These are phyloP conservation scores for Ichneumoninae sp. DNA, from an alignment of 2,888 invertebrate species.

Conservation along the genomic window DNA sequence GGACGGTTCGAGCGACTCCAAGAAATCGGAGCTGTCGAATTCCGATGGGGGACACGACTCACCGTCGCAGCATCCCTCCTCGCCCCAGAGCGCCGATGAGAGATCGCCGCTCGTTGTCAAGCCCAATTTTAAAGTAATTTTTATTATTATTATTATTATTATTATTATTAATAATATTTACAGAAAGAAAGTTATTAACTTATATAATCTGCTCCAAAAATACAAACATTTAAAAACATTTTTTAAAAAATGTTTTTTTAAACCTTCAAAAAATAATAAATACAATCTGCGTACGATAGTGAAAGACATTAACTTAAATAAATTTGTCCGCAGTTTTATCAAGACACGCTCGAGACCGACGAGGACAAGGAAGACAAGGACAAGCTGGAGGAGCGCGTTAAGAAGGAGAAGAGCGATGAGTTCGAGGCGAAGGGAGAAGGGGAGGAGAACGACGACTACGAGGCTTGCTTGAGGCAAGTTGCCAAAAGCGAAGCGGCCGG, in stretches of 20 bases:
- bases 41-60: constrained; percentile 74
- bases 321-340: constrained; percentile 89
- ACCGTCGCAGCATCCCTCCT: constrained; percentile 85
- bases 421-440: constrained; percentile 76
- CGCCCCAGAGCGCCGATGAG: constrained; percentile 79
- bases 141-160: constrained; percentile 33
- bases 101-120: constrained; percentile 83
- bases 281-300: background rate
- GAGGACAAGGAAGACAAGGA: constrained; percentile 86
- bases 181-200: too few relatives aligned
- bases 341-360: constrained; percentile 93
- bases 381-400: constrained; percentile 69
- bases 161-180: too few relatives aligned
- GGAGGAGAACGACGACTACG: constrained; percentile 80
- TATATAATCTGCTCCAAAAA: too few relatives aligned
- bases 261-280: background rate
- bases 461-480: constrained; percentile 67
- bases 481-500: constrained; percentile 61
- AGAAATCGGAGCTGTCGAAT: constrained; percentile 85
- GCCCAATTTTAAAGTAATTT: constrained; percentile 84
- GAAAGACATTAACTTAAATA: background rate
- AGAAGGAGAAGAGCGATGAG: constrained; percentile 74
- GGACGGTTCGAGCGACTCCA: constrained; percentile 87
- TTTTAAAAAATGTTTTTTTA: constrained; percentile 27
- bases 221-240: background rate